Base-by-base conservation (phyloP, 2,888 invertebrate genomes). In the Luperina nickerlii region DNA sequence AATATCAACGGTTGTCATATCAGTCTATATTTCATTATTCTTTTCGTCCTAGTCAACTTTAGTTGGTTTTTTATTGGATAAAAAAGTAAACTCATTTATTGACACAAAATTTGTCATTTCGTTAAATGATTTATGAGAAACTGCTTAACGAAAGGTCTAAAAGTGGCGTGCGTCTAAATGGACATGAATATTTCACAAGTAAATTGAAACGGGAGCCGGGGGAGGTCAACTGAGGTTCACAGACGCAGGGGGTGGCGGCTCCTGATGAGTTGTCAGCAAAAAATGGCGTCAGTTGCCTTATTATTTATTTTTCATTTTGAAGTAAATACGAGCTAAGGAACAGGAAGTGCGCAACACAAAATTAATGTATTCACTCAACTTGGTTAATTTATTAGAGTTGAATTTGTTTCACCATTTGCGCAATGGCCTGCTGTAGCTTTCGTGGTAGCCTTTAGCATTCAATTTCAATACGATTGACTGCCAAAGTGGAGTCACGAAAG, bases 131-230 rank as follows among this genome's bases (percentile, higher is more conserved):
- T 91, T 89, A 91, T 83, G 84, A 84, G 84, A 87, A 86, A 84
- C 86, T 86, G 88, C 86, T 88, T 89, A 81, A 83, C 82, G 85
- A 82, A 86, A 86, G 73, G 87, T 75, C 88, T 90, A 89, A 81
- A 89, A 91, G 86, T 91, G 90, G 88, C 89, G 89, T 88, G 78
- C 87, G 86, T 89, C 89, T 91, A 92, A 92, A 93, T 92, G 90
- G 88, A 90, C 89, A 89, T 93, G 91, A 93, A 94, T 94, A 93
- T 93, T 93, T 91, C 84, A 92, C 79, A 89, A 90, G 90, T 85
- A 92, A 93, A 93, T 93, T 92, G 90, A 91, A 93, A 89, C 73
- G 87, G 87, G 89, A 84, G 78, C 78, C 68, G 72, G 54, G 73
- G 72, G 67, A 60, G 74, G 84, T 78, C 84, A 79, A 81, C 81